phyloP scores from a whole-genome alignment of 23 tunicate species.

The Styela clava region DNA sequence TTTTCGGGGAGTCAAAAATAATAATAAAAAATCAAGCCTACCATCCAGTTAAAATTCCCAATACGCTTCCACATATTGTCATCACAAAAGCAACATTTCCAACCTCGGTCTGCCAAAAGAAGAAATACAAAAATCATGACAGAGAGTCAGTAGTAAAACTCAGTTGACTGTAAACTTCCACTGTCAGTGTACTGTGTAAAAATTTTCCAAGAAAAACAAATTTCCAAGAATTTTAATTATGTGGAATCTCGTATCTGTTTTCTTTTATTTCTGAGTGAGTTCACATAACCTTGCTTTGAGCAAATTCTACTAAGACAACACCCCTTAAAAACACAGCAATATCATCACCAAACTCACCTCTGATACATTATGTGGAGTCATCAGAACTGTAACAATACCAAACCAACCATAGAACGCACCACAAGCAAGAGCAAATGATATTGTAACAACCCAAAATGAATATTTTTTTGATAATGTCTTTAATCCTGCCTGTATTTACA shows the following conservation, averaged over 20 bases:
- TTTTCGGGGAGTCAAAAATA: too few species aligned
- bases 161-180: too few species aligned
- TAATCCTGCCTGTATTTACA: conserved; percentile 9
- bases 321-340: too few species aligned
- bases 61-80: conserved; percentile 17
- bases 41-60: conserved; percentile 20
- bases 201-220: too few species aligned
- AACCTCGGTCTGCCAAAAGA: background rate
- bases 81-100: conserved; percentile 11
- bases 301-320: too few species aligned
- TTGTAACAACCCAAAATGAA: conserved; percentile 9
- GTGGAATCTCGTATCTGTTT: too few species aligned
- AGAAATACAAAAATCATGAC: too few species aligned
- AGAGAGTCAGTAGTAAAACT: too few species aligned
- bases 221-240: too few species aligned
- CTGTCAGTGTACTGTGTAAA: too few species aligned
- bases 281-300: too few species aligned
- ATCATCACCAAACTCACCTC: conserved; percentile 10
- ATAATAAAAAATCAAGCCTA: background rate
- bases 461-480: background rate
- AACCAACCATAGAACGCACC: conserved; percentile 33
- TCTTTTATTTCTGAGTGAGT: too few species aligned
- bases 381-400: conserved; percentile 12
- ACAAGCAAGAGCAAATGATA: conserved; percentile 6
- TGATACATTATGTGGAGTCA: conserved; percentile 13